Base-by-base conservation (phyloP, 1,140 invertebrate genomes). In the Drosophila simulans region DNA sequence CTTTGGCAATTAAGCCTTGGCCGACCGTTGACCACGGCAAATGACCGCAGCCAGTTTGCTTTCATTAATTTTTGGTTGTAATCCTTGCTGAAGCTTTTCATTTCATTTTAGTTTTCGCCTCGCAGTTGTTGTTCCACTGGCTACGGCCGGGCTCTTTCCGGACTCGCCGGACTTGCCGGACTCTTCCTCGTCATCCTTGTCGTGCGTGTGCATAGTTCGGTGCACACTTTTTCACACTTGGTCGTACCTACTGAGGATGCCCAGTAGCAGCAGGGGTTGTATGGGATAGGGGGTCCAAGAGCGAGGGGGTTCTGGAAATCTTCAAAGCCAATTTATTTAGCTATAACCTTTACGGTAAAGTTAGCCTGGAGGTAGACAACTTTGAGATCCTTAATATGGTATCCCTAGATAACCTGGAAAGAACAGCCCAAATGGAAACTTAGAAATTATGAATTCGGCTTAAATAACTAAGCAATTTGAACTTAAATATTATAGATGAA, bases 1-100 rank as follows among this genome's bases (percentile, higher is more conserved):
- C 85, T 89, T 90, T 86, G 75, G 83, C 88, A 88, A 91, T 90
- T 90, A 91, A 88, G 88, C 57, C 65, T 81, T 86, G 84, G 82
- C 82, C 79, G 79, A 80, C 64, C 86, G 86, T 90, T 90, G 86
- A 90, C 86, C 86, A 90, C 83, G 65, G 68, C 82, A 90, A 90
- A 86, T 90, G 86, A 90, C 86, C 88, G 88, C 82, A 86, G 88
- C 86, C 86, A 82, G 86, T 90, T 90, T 90, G 86, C 86, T 90
- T 90, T 90, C 86, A 90, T 90, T 90, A 90, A 90, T 90, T 90
- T 90, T 90, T 88, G 88, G 86, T 91, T 91, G 86, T 91, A 91
- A 91, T 91, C 86, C 86, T 91, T 88, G 86, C 80, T 80, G 86
- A 89, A 88, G 84, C 84, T 84, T 88, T 88, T 88, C 84, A 88